Evolutionary conservation across 2,113 vertebrate genomes (phyloP).

Genomic region (Aptenodytes forsteri): DNA sequence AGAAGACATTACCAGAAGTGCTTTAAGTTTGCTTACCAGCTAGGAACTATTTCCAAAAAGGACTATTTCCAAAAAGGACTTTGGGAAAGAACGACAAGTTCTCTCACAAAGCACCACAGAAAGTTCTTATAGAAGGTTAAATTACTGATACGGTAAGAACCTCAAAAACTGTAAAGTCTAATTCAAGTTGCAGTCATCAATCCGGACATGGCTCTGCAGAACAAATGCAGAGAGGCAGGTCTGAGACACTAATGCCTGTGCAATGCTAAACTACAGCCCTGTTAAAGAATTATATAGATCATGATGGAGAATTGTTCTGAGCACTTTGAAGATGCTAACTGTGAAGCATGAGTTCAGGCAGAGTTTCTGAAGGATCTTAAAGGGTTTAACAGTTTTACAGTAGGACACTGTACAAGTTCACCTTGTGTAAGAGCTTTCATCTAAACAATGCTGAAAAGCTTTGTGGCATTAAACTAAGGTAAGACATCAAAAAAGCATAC

Average conservation of each 20-base stretch:
- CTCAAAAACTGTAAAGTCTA: background rate
- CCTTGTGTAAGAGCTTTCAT: background rate
- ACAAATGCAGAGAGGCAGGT: background rate
- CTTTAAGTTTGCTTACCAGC: background rate
- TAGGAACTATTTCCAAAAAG: background rate
- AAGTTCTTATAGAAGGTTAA: background rate
- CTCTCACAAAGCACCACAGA: background rate
- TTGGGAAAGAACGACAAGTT: background rate
- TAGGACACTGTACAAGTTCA: background rate
- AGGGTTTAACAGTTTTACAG: background rate
- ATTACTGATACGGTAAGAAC: background rate
- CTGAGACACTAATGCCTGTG: background rate
- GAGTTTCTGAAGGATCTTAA: background rate
- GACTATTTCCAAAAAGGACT: background rate
- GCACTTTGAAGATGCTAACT: background rate
- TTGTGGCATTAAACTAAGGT: background rate
- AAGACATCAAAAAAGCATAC: background rate
- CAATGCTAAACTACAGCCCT: background rate
- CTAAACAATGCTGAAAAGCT: background rate
- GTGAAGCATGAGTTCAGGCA: background rate
- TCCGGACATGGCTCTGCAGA: background rate
- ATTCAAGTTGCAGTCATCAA: background rate
- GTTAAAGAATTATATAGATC: background rate
- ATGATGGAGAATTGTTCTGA: background rate
- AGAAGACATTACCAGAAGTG: background rate